Base-by-base conservation (phyloP, 2,888 invertebrate genomes). In the Odiellus spinosus region DNA sequence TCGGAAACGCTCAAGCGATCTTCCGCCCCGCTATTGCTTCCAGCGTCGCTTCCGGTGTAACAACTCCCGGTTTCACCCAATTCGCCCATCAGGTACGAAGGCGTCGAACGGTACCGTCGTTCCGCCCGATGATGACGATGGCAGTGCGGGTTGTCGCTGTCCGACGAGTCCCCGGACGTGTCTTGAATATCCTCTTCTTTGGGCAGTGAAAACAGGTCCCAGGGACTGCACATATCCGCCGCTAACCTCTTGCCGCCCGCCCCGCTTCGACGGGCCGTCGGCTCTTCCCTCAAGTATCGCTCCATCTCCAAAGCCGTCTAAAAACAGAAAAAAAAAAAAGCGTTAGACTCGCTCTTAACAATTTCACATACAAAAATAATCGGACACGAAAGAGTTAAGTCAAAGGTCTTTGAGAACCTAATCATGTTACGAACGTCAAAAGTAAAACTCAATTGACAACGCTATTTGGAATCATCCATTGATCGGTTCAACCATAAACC, bases 251-350 rank as follows among this genome's bases (percentile, higher is more conserved):
- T 15, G 8, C 26, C 26, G 8, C 26, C 26, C n/a, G n/a, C n/a
- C n/a, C n/a, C n/a, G 18, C 38, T 17, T 18, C 15, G 15, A 12
- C 18, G 38, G n/a, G 8, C 8, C 8, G 15, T 10, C 10, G 38
- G 38, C 4, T 38, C 38, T 38, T 38, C 38, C 3, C 38, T 15
- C 18, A 38, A 18, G n/a, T 38, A 38, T 10, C 38, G 15, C n/a
- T 38, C 38, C 38, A 38, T 38, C 38, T 38, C 38, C 38, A 38
- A 18, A 14, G 18, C 18, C 8, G 38, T 38, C 38, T 38, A 38
- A 38, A n/a, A 8, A 6, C 26, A 26, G 8, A 26, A 4, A 26
- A 26, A 26, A 26, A n/a, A n/a, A n/a, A n/a, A n/a, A n/a, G n/a
- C n/a, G n/a, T n/a, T n/a, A n/a, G n/a, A n/a, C n/a, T n/a, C n/a